Evolutionary conservation across 2,113 vertebrate species (phyloP).

Genomic region (Lathamus discolor): DNA sequence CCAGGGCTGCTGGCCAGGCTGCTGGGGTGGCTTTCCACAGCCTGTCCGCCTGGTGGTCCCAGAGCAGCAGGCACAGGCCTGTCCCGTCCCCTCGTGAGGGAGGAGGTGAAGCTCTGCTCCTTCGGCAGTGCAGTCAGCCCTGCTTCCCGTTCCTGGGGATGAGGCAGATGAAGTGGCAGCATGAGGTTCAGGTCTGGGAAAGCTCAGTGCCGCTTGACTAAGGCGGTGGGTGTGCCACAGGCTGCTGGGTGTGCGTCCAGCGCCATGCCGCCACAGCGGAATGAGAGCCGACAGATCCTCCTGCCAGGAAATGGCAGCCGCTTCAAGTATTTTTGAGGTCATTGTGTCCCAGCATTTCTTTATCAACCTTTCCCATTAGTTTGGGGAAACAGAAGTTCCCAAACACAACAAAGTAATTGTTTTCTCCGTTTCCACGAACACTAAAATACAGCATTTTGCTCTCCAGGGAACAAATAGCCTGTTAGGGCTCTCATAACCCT

Average conservation of each 20-base stretch:
- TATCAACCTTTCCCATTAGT: neutral
- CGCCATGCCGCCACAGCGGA: accelerated
- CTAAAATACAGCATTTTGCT: neutral
- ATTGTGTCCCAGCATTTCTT: neutral
- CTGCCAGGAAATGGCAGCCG: accelerated
- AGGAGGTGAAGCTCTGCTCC: accelerated
- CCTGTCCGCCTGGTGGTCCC: no score
- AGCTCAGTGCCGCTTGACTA: accelerated
- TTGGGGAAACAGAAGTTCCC: neutral
- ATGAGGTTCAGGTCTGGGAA: neutral
- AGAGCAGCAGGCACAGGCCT: neutral
- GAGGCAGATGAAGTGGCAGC: neutral
- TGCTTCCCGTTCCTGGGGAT: accelerated
- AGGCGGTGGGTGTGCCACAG: neutral
- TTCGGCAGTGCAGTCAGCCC: accelerated
- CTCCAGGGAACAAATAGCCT: neutral
- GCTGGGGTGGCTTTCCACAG: accelerated
- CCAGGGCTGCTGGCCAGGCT: accelerated
- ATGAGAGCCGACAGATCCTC: accelerated
- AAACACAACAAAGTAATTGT: neutral
- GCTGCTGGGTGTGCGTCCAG: neutral
- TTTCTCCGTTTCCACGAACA: neutral
- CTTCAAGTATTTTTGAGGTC: accelerated
- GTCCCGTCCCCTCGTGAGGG: no score
- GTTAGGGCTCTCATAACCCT: neutral